Evolutionary conservation across 2,113 vertebrate species (phyloP).

Genomic region (Malurus melanocephalus): DNA sequence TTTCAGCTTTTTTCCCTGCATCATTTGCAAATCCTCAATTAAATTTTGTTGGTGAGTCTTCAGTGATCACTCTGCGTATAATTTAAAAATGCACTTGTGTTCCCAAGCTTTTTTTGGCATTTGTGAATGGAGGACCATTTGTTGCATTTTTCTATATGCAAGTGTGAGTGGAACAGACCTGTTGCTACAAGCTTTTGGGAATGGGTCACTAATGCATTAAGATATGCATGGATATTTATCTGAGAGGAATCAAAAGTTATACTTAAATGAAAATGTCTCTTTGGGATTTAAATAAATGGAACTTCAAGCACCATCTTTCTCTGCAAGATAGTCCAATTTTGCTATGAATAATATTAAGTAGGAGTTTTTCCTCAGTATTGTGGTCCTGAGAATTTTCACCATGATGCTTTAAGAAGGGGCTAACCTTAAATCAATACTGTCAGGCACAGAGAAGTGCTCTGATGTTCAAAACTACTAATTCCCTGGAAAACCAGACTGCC

Average conservation of each 20-base stretch:
- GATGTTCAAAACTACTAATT: conserved; percentile 7
- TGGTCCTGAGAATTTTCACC: neutral
- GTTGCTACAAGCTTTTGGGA: neutral
- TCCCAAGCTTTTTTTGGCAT: neutral
- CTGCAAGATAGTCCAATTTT: neutral
- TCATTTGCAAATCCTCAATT: neutral
- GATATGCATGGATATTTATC: neutral
- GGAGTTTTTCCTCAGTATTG: neutral
- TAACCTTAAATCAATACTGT: conserved; percentile 10
- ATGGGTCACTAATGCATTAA: neutral
- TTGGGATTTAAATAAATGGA: neutral
- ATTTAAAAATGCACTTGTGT: neutral
- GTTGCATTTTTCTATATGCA: neutral
- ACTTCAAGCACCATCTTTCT: neutral
- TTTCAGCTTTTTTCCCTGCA: neutral
- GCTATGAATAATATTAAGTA: neutral
- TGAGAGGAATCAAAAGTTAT: neutral
- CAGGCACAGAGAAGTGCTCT: neutral
- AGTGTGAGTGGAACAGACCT: neutral
- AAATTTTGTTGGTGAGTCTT: neutral
- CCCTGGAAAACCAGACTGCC: neutral
- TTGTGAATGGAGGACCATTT: neutral
- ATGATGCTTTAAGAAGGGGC: neutral
- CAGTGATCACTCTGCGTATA: neutral
- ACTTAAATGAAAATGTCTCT: neutral